phyloP scores from a whole-genome alignment of 1,140 invertebrate genomes.

The Pantala flavescens region DNA sequence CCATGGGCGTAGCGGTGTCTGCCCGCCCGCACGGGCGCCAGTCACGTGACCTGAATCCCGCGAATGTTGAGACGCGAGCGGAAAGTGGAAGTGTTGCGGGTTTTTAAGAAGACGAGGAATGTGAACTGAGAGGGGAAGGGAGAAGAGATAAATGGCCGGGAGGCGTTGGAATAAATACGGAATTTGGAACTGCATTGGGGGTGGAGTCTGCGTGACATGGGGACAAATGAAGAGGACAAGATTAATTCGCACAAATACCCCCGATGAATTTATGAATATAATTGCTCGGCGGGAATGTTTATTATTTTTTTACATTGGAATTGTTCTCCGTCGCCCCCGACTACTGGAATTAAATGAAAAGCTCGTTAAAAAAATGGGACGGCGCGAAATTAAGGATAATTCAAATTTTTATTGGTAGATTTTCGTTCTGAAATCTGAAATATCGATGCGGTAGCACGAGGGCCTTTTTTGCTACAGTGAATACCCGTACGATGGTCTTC shows the following conservation, averaged over 20 bases:
- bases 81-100: constrained; percentile 7
- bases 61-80: neutral
- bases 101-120: neutral
- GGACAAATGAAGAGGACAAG: neutral
- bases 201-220: neutral
- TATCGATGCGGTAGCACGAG: too few relatives aligned
- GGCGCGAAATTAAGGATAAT: too few relatives aligned
- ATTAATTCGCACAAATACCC: neutral
- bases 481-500: too few relatives aligned
- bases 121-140: neutral
- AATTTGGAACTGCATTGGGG: neutral
- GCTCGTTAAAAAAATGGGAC: too few relatives aligned
- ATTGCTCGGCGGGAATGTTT: neutral
- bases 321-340: too few relatives aligned
- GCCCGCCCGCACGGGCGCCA: neutral
- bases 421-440: too few relatives aligned
- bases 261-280: neutral
- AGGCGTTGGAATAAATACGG: neutral
- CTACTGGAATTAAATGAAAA: too few relatives aligned
- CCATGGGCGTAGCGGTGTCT: neutral
- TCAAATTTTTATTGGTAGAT: too few relatives aligned
- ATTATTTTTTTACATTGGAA: too few relatives aligned
- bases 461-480: too few relatives aligned
- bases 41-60: neutral
- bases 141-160: neutral